phyloP scores from a whole-genome alignment of 2,888 invertebrate genomes.

The Diarsia dahlii region DNA sequence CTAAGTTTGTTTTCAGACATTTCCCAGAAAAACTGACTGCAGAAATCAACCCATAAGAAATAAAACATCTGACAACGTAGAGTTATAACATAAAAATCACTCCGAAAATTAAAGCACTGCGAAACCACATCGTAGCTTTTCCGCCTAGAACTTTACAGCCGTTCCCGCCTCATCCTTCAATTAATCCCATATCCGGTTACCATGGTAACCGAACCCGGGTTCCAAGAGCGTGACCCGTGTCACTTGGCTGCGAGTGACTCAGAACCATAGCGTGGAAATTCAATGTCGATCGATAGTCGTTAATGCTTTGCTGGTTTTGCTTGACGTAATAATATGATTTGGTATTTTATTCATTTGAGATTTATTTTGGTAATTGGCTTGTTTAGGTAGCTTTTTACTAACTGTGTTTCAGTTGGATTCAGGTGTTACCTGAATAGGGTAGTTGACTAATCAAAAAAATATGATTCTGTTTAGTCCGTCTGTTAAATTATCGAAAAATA shows the following conservation, averaged over 20 bases:
- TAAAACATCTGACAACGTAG: not conserved
- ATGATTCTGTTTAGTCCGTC: no score
- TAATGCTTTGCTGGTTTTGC: slow-evolving; percentile 29
- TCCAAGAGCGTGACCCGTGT: slow-evolving; percentile 51
- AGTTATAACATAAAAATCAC: not conserved
- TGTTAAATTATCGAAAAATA: no score
- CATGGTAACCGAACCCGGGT: slow-evolving; percentile 35
- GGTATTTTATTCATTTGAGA: not conserved
- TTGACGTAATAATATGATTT: not conserved
- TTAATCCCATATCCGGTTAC: slow-evolving; percentile 29
- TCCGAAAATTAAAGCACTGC: not conserved
- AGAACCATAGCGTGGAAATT: slow-evolving; percentile 41
- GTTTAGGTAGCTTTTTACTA: not conserved
- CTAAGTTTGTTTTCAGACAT: not conserved
- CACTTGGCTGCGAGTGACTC: slow-evolving; percentile 49
- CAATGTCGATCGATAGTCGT: slow-evolving; percentile 44
- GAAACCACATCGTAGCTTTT: not conserved
- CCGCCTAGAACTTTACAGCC: slow-evolving; percentile 12
- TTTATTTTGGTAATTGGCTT: not conserved
- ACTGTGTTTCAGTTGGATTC: no score
- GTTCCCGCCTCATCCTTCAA: slow-evolving; percentile 19
- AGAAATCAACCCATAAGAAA: not conserved
- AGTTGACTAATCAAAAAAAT: no score
- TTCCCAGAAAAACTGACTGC: not conserved
- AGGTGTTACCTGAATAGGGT: no score